phyloP scores from a whole-genome alignment of 2,888 invertebrate species.

The Lagria hirta region DNA sequence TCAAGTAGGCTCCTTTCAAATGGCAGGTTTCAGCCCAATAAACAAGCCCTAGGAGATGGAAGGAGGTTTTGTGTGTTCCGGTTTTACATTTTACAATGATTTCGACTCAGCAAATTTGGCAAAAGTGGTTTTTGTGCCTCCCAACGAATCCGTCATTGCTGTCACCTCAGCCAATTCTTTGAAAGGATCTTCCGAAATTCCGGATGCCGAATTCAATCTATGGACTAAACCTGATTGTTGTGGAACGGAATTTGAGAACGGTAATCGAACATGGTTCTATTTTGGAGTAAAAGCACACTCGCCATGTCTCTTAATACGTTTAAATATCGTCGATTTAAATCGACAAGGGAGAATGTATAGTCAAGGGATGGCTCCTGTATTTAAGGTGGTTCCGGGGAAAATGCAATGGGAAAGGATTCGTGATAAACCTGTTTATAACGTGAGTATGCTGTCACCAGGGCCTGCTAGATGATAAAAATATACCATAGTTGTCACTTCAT shows the following conservation, averaged over 20 bases:
- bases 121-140: constrained; percentile 73
- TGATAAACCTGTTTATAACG: constrained; percentile 76
- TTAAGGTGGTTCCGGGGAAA: constrained; percentile 71
- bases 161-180: constrained; percentile 21
- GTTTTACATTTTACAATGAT: constrained; percentile 80
- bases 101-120: constrained; percentile 91
- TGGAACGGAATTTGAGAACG: constrained; percentile 85
- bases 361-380: constrained; percentile 88
- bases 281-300: constrained; percentile 70
- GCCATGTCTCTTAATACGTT: constrained; percentile 64
- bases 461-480: too few relatives aligned
- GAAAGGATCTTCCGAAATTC: constrained; percentile 53
- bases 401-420: constrained; percentile 82
- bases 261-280: constrained; percentile 90
- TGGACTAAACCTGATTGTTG: constrained; percentile 90
- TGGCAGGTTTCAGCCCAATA: too few relatives aligned
- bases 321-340: constrained; percentile 86
- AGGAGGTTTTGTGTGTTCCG: constrained; percentile 66
- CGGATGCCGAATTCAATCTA: constrained; percentile 81
- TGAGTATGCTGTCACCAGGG: constrained; percentile 55
- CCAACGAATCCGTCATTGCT: constrained; percentile 55
- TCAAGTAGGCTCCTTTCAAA: too few relatives aligned
- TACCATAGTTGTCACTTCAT: too few relatives aligned
- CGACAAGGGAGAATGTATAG: constrained; percentile 88
- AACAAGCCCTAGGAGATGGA: too few relatives aligned